Conservation (phyloP, 2,113 vertebrate genomes). For the Mustelus asterias region DNA sequence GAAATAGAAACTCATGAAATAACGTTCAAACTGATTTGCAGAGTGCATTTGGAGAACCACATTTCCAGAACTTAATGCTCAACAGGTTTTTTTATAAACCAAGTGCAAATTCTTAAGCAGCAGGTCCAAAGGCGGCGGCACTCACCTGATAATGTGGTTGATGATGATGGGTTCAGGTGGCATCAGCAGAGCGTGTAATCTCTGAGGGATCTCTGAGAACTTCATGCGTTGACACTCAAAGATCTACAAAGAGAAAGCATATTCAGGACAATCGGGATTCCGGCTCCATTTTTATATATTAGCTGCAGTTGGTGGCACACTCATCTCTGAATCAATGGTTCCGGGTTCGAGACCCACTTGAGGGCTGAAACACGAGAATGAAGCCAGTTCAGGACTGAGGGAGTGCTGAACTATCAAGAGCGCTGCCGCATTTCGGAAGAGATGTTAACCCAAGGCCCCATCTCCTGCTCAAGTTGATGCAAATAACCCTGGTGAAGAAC, state of each 20-base stretch:
- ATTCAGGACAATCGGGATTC: not conserved
- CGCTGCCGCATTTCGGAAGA: not conserved
- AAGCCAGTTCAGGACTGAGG: not conserved
- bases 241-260: conserved; percentile 55
- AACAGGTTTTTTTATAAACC: not conserved
- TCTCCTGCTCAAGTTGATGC: not conserved
- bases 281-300: not conserved
- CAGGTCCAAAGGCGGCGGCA: not conserved
- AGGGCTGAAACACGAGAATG: not conserved
- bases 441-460: not conserved
- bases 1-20: not conserved
- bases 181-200: conserved; percentile 91
- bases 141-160: conserved; percentile 94
- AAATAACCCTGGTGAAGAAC: not conserved
- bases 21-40: not conserved
- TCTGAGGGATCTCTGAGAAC: conserved; percentile 80
- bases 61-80: not conserved
- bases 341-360: not conserved
- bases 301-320: not conserved
- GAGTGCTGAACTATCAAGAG: no score
- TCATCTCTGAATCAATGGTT: not conserved
- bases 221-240: conserved; percentile 82
- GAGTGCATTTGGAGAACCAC: not conserved
- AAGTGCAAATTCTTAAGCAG: not conserved
- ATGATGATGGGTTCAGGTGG: conserved; percentile 99